Conservation (phyloP, 23 tunicate species). For the Ciona savignyi region DNA sequence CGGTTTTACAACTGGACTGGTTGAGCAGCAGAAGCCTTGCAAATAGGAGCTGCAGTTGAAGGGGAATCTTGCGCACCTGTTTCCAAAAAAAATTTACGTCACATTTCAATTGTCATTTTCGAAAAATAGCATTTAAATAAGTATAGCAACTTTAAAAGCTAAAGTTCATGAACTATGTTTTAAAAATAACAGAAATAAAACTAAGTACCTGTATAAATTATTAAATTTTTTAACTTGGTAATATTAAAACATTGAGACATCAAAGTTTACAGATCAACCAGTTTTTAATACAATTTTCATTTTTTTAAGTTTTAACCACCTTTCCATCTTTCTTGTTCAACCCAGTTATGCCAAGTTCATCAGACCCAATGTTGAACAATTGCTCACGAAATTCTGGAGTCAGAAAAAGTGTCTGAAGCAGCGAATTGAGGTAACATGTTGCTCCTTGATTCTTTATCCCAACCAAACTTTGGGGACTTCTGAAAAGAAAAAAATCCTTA, state of each 20-base stretch:
- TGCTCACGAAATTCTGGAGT: conserved; percentile 47
- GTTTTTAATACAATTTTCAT: too few relatives aligned
- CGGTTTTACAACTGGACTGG: conserved; percentile 31
- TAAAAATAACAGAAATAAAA: too few relatives aligned
- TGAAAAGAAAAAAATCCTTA: background rate
- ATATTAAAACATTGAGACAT: too few relatives aligned
- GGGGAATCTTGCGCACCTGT: conserved; percentile 30
- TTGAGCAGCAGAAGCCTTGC: conserved; percentile 33
- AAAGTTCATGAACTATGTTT: too few relatives aligned
- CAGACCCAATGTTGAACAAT: conserved; percentile 27
- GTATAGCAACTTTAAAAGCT: too few relatives aligned
- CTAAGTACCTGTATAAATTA: too few relatives aligned
- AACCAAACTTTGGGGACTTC: conserved; percentile 20
- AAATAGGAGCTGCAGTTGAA: conserved; percentile 41
- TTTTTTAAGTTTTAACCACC: too few relatives aligned
- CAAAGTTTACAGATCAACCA: too few relatives aligned
- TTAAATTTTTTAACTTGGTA: too few relatives aligned
- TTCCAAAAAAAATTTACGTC: too few relatives aligned
- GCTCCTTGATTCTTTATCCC: conserved; percentile 56
- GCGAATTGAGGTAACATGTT: conserved; percentile 41
- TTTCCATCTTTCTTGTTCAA: conserved; percentile 26
- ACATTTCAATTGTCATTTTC: too few relatives aligned
- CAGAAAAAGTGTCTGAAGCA: conserved; percentile 36
- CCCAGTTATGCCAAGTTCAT: conserved; percentile 31
- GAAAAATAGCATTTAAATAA: too few relatives aligned